phyloP scores from a whole-genome alignment of 2,797 vertebrate genomes.

The Vireo griseus region DNA sequence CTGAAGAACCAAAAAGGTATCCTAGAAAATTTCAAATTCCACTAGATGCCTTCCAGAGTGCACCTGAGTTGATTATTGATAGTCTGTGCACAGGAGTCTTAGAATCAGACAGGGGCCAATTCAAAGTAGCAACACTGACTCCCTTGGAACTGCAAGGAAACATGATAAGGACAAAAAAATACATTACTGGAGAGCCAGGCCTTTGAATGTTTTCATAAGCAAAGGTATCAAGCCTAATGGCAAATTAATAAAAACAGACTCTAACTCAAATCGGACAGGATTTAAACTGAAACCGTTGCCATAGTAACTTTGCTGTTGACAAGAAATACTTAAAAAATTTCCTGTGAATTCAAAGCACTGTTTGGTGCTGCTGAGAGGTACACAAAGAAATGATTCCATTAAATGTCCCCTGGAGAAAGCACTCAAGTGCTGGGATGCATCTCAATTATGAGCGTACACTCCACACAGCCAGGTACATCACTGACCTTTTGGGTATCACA shows the following conservation, averaged over 20 bases:
- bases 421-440: not conserved
- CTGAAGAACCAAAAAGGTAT: not conserved
- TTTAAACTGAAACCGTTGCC: not conserved
- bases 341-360: not conserved
- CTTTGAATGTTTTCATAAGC: not conserved
- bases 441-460: not conserved
- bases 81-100: fast-evolving
- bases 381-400: not conserved
- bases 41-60: not conserved
- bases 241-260: not conserved
- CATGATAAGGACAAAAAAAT: fast-evolving
- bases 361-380: not conserved
- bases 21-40: not conserved
- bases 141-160: not conserved
- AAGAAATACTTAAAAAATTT: not conserved
- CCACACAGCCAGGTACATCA: not conserved
- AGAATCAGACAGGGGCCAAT: not conserved
- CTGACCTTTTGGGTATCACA: not conserved
- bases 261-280: not conserved
- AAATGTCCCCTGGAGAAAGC: not conserved
- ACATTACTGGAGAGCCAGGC: not conserved
- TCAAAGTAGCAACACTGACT: not conserved
- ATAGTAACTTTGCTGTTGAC: not conserved
- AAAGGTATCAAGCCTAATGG: not conserved
- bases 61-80: not conserved